Base-by-base conservation (phyloP, 2,797 vertebrate species). In the Coranthus polyacanthus region DNA sequence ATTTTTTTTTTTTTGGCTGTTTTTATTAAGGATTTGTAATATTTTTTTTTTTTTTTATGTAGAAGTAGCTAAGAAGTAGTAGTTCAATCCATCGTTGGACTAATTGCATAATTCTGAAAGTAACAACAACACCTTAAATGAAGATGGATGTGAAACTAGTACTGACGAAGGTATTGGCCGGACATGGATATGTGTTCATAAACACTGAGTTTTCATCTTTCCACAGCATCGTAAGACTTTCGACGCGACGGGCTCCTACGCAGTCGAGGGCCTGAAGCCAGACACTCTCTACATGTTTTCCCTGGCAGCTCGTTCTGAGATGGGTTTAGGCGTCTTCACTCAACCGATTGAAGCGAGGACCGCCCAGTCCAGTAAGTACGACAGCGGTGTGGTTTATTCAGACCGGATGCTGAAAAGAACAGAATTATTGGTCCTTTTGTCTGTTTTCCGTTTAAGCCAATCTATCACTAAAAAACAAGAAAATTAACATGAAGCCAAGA, bases 321-420 rank as follows among this genome's bases (percentile, higher is more conserved):
- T 95, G 90, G 97, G 97, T 4, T 87, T 98, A 24, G 97, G 98
- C 7, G 94, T 98, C 72, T 96, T 94, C 79, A 97, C 97, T 18
- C 94, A 94, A 34, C 92, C 92, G 0, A 77, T 96, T 0, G 94
- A 96, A 86, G 94, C 95, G 73, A 93, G 94, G 75, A 99, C 97
- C 0, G 95, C 96, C 39, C 96, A 97, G 74, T 97, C 97, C 82
- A 96, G 98, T 99, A 93, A 97, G 98, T 97, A 57, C 22, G 6
- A 26, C 24, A 26, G 24, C 24, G 6, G 0, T 26, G 17, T 6
- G 3, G 36, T 15, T 67, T 15, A 17, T 15, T 52, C 47, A 0
- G 3, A 12, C 17, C 0, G 0, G 13, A 55, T 6, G 3, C 3
- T 26, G 6, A 51, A 13, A 51, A 32, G 22, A 10, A 22, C 6